A percentile compares a stretch with the other conserved stretches of the same genome.
Conservation (phyloP, 2,797 vertebrate species). For the Pipistrellus nathusii region DNA sequence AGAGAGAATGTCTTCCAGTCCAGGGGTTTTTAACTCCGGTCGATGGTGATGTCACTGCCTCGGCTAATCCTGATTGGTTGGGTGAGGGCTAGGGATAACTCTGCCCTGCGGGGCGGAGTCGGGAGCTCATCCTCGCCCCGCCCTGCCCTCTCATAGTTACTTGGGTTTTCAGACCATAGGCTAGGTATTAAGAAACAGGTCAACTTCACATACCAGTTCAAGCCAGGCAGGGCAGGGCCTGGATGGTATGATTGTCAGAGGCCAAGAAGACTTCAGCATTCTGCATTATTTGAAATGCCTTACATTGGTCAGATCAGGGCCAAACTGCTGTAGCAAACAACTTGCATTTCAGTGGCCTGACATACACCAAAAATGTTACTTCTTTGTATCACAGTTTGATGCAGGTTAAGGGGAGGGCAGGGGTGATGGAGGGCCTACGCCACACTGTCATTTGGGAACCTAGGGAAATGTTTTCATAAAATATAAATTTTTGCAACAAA, state of each 20-base stretch:
- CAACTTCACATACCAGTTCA: background rate
- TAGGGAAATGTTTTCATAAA: background rate
- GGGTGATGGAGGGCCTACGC: background rate
- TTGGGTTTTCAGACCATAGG: background rate
- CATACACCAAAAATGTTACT: background rate
- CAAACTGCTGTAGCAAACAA: background rate
- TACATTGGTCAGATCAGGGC: background rate
- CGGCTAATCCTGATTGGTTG: too few relatives aligned
- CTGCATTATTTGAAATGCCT: background rate
- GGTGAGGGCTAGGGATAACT: too few relatives aligned
- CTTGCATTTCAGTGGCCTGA: background rate
- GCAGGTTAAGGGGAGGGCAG: background rate
- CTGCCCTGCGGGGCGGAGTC: too few relatives aligned
- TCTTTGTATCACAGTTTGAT: background rate
- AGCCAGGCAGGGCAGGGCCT: background rate
- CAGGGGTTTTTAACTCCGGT: too few relatives aligned
- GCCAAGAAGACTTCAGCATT: background rate
- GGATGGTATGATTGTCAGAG: background rate
- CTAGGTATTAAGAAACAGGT: slow-evolving; percentile 13
- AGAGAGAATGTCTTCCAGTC: too few relatives aligned
- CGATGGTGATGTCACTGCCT: too few relatives aligned
- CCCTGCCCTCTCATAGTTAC: too few relatives aligned
- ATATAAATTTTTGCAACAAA: slow-evolving; percentile 19
- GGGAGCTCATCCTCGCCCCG: too few relatives aligned
- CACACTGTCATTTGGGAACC: background rate